Evolutionary conservation across 2,113 vertebrate species (phyloP), one percentile per base, ranked within the genome.

Genomic region (Urocitellus parryii): DNA sequence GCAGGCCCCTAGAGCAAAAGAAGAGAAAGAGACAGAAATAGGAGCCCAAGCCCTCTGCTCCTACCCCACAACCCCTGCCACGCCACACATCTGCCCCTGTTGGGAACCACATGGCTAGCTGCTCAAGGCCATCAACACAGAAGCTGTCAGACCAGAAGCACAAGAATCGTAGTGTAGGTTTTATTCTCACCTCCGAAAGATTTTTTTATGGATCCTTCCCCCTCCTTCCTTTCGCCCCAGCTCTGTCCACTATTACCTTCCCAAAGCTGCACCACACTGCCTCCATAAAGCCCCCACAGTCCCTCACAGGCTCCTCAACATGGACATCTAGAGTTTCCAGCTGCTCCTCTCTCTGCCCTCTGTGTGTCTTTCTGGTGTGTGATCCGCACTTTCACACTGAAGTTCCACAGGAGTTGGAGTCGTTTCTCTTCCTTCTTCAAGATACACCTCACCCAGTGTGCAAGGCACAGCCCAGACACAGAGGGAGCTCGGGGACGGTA

Each of bases 1-100:
- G 29, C 88, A 70, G 63, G 37, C 72, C 68, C 72, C 63, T 73
- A 77, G 27, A 82, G 72, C 51, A 87, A 93, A 95, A 95, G 79
- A 80, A 27, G n/a, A 88, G 27, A 48, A 87, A 51, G 39, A 74
- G 76, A 65, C 25, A 45, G 63, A 88, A 93, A 80, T 18, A 82
- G 81, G 78, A 39, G 45, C 56, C 32, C 29, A 83, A 73, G 45
- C 11, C 24, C 25, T 74, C 58, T 80, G 42, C 56, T 67, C n/a
- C 67, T 81, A 90, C 29, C 67, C 18, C 78, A 45, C 29, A 67
- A 53, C 24, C 78, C 73, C 90, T 95, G 70, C 82, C 53, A 72
- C 56, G 65, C 37, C 63, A 29, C 85, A 18, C 53, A 63, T 63
- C 61, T 63, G 61, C 17, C 56, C 4, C 27, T 45, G 61, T 63